Conservation (phyloP, 1,140 invertebrate species). For the Drosophila tsacasi region DNA sequence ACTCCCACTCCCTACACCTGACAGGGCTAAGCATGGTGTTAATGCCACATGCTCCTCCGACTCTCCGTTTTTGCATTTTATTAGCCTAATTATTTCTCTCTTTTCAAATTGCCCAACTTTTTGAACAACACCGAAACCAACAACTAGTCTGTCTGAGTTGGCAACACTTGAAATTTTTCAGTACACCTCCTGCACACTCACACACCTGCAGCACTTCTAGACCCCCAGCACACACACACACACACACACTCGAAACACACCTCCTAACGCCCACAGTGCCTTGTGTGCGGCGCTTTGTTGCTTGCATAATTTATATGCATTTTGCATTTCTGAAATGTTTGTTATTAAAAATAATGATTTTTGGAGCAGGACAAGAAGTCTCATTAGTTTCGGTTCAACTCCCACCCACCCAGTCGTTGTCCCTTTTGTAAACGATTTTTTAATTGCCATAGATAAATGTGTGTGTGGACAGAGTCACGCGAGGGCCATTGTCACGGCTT, state of each 20-base stretch:
- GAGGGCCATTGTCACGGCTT: constrained; percentile 28
- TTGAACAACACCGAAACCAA: constrained; percentile 24
- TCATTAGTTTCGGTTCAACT: constrained; percentile 48
- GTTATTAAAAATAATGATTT: constrained; percentile 72
- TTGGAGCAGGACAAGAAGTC: constrained; percentile 66
- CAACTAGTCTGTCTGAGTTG: constrained; percentile 47
- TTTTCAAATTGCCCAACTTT: constrained; percentile 56
- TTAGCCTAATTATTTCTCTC: constrained; percentile 66
- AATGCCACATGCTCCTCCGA: constrained; percentile 31
- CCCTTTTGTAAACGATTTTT: constrained; percentile 17
- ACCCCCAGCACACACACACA: constrained; percentile 9
- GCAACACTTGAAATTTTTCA: constrained; percentile 72
- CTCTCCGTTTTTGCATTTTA: constrained; percentile 45
- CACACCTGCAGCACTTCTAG: constrained; percentile 57
- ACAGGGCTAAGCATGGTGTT: constrained; percentile 62
- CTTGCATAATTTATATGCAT: constrained; percentile 66
- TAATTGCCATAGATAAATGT: constrained; percentile 43
- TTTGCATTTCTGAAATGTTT: constrained; percentile 66
- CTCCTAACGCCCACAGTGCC: constrained; percentile 29
- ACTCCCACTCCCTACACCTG: constrained; percentile 40
- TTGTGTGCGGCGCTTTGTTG: constrained; percentile 49
- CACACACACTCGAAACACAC: constrained; percentile 8
- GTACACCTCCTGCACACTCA: constrained; percentile 59
- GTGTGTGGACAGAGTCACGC: constrained; percentile 29
- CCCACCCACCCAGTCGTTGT: not conserved